phyloP scores from a whole-genome alignment of 2,113 vertebrate species.

The Microcebus ravelobensis region DNA sequence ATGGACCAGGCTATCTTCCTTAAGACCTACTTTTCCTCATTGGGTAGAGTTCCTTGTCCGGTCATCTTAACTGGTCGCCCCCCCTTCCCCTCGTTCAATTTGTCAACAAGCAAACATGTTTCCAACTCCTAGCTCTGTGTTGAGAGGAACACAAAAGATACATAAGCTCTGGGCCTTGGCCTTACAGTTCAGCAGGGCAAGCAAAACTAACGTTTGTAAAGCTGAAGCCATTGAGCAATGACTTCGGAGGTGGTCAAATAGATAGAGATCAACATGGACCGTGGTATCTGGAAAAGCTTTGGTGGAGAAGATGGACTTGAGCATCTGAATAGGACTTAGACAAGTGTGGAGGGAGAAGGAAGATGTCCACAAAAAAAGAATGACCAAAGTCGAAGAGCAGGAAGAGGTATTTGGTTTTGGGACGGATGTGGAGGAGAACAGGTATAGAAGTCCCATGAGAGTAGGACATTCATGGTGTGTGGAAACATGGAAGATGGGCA shows the following conservation, averaged over 20 bases:
- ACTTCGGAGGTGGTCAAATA: background rate
- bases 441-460: background rate
- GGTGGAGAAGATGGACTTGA: background rate
- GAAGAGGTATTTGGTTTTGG: background rate
- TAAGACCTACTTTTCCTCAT: background rate
- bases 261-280: background rate
- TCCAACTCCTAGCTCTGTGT: background rate
- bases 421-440: background rate
- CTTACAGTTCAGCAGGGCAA: background rate
- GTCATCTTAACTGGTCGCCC: background rate
- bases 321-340: background rate
- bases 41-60: background rate
- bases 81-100: background rate
- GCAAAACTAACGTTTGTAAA: background rate
- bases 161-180: background rate
- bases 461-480: background rate
- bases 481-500: background rate
- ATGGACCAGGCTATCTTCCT: background rate
- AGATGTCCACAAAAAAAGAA: background rate
- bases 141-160: too few relatives aligned
- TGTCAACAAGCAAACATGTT: background rate
- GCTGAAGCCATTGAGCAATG: background rate
- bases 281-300: background rate
- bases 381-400: background rate
- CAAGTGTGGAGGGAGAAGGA: background rate